These are phyloP conservation scores for Chaetophractus vellerosus DNA, from an alignment of 2,797 vertebrate genomes.

Conservation along the genomic window DNA sequence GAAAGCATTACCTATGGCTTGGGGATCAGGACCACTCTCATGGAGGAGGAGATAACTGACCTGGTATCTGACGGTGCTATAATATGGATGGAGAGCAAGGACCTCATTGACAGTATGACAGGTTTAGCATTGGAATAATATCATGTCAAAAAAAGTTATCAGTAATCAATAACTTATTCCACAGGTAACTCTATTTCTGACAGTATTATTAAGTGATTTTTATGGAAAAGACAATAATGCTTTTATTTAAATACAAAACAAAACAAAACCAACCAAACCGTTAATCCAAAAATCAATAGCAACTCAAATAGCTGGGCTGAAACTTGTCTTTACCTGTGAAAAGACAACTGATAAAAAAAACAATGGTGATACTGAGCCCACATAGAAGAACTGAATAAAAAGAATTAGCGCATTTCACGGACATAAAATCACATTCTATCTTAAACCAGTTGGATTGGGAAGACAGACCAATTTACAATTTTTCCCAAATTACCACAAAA, in stretches of 20 bases:
- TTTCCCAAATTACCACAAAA: background rate
- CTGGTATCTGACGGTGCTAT: background rate
- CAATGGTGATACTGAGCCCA: background rate
- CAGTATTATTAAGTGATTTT: background rate
- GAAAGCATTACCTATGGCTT: background rate
- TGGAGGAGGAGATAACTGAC: background rate
- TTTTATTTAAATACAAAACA: slow-evolving; percentile 39
- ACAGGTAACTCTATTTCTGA: background rate
- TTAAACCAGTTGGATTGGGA: background rate
- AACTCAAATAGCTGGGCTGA: slow-evolving; percentile 5
- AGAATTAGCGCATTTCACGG: background rate
- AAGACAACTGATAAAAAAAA: background rate
- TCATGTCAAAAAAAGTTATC: background rate
- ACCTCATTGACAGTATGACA: background rate
- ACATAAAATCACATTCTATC: background rate
- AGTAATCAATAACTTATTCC: background rate
- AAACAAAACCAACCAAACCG: background rate
- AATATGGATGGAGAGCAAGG: background rate
- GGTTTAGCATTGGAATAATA: background rate
- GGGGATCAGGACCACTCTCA: background rate
- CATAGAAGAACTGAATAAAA: background rate
- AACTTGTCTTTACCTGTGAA: background rate
- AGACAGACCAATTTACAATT: background rate
- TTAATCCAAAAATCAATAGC: background rate
- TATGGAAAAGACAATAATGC: slow-evolving; percentile 46